Conservation (phyloP, 2,797 vertebrate species). For the Pristis pectinata region DNA sequence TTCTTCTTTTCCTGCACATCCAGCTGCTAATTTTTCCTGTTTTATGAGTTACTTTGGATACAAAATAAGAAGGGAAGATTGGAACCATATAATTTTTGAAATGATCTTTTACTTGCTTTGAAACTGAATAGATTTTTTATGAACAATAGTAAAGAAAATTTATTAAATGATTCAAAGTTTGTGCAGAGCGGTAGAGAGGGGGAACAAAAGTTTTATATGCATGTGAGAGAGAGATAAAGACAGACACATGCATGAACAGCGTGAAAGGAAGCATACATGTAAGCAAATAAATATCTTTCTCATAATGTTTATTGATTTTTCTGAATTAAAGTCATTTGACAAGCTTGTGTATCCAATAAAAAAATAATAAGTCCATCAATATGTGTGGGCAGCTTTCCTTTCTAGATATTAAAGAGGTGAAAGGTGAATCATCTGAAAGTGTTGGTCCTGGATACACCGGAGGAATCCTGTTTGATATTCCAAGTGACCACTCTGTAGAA, state of each 20-base stretch:
- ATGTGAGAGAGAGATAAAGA: background rate
- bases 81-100: background rate
- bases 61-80: background rate
- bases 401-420: background rate
- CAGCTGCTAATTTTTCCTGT: background rate
- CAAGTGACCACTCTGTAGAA: background rate
- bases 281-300: background rate
- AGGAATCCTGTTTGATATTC: background rate
- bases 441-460: background rate
- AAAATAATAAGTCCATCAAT: background rate
- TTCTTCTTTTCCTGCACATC: background rate
- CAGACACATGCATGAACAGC: background rate
- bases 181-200: too few relatives aligned
- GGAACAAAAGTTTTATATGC: background rate
- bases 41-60: background rate
- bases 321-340: too few relatives aligned
- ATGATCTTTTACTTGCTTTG: background rate
- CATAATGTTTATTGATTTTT: background rate
- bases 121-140: background rate
- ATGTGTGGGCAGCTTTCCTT: background rate
- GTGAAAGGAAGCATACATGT: background rate
- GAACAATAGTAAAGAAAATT: background rate
- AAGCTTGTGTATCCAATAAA: too few relatives aligned
- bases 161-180: background rate
- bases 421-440: background rate